Percentiles rank a stretch among this genome's conserved stretches.
phyloP scores from a whole-genome alignment of 2,888 invertebrate genomes.

The Boloria selene region DNA sequence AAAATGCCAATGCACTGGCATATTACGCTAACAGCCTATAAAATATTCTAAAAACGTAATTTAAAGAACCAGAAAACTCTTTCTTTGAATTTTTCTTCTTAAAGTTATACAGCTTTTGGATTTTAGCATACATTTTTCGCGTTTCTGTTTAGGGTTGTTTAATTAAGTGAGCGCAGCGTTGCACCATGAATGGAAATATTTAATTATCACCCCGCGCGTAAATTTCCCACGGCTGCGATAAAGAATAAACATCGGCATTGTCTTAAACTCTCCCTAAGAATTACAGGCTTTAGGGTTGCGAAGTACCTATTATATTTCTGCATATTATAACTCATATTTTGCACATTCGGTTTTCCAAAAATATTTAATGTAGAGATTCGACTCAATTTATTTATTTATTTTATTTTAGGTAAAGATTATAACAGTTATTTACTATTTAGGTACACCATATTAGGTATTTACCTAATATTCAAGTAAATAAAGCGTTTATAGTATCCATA shows the following conservation, averaged over 20 bases:
- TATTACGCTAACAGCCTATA: too few species aligned
- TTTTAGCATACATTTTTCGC: conserved; percentile 7
- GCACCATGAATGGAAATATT: conserved; percentile 70
- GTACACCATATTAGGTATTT: too few species aligned
- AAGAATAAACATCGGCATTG: conserved; percentile 80
- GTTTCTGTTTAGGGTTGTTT: conserved; percentile 65
- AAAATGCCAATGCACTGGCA: too few species aligned
- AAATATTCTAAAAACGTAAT: too few species aligned
- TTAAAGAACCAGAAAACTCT: too few species aligned
- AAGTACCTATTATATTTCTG: conserved; percentile 14
- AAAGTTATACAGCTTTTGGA: not conserved
- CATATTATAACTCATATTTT: not conserved
- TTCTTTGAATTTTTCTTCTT: not conserved
- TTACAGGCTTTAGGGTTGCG: conserved; percentile 68
- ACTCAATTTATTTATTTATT: too few species aligned
- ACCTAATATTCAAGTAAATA: too few species aligned
- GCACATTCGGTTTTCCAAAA: too few species aligned
- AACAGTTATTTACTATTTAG: not conserved
- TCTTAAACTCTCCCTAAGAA: conserved; percentile 74
- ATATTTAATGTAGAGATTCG: too few species aligned
- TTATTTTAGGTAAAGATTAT: not conserved
- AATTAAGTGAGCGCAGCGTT: conserved; percentile 61
- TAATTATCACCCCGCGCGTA: conserved; percentile 75
- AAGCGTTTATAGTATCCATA: too few species aligned
- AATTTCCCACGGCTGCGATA: conserved; percentile 82